Conservation (phyloP, 2,113 vertebrate genomes). For the Orycteropus afer region DNA sequence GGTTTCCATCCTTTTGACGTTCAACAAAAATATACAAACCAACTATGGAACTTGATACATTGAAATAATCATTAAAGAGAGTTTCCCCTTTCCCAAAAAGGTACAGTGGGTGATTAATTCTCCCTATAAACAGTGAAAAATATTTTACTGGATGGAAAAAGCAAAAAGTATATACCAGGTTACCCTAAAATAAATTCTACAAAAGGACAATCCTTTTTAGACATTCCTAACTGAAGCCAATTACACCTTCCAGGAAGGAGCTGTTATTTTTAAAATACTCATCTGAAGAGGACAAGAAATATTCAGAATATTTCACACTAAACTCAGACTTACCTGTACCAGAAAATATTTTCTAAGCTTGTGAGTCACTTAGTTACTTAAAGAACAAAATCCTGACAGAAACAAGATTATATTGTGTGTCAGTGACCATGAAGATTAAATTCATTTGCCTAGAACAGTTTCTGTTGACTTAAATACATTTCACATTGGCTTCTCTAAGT, state of each 20-base stretch:
- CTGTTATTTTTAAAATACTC: slow-evolving; percentile 77
- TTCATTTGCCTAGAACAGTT: slow-evolving; percentile 76
- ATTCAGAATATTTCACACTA: slow-evolving; percentile 79
- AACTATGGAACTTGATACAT: neutral
- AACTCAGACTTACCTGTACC: slow-evolving; percentile 79
- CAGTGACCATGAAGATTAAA: slow-evolving; percentile 76
- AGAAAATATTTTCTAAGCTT: slow-evolving; percentile 79
- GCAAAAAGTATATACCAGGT: slow-evolving; percentile 61
- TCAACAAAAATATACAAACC: neutral
- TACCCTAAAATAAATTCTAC: slow-evolving; percentile 69
- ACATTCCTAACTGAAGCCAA: slow-evolving; percentile 70
- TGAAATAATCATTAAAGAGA: slow-evolving; percentile 48
- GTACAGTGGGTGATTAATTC: neutral
- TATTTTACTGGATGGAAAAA: slow-evolving; percentile 56
- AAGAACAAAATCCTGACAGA: slow-evolving; percentile 71
- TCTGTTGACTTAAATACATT: slow-evolving; percentile 77
- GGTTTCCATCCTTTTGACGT: slow-evolving; percentile 27
- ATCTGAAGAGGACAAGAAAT: slow-evolving; percentile 79
- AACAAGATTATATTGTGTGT: slow-evolving; percentile 75
- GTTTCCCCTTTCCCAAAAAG: neutral
- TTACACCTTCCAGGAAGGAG: slow-evolving; percentile 75
- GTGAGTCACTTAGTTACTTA: slow-evolving; percentile 80
- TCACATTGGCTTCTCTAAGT: slow-evolving; percentile 66
- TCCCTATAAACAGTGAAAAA: slow-evolving; percentile 34
- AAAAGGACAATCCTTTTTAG: slow-evolving; percentile 71